phyloP scores from a whole-genome alignment of 1,140 invertebrate genomes.

The Drosophila kohkoa region DNA sequence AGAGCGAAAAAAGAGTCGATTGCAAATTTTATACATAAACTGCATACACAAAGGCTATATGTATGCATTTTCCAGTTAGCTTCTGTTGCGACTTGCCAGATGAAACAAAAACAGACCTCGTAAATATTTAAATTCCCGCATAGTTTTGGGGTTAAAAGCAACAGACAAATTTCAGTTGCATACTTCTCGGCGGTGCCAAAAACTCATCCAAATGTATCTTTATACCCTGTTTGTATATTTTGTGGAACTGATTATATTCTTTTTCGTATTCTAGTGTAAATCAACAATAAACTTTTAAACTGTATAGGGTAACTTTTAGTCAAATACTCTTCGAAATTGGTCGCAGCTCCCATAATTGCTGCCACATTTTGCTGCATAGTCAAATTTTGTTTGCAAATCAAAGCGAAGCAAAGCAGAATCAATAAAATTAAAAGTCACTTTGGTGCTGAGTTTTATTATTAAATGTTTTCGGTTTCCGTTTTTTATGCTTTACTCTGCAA shows the following conservation, averaged over 20 bases:
- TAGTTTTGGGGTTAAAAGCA: conserved; percentile 44
- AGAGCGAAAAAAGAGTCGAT: neutral
- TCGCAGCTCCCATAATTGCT: conserved; percentile 5
- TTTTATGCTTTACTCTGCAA: neutral
- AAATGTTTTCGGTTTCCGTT: conserved; percentile 16
- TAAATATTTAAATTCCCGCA: conserved; percentile 48
- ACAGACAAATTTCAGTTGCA: conserved; percentile 35
- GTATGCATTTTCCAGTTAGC: neutral
- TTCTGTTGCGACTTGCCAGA: conserved; percentile 19
- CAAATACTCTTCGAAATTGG: neutral
- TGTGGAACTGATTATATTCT: neutral
- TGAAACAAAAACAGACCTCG: conserved; percentile 10
- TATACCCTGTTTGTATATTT: neutral
- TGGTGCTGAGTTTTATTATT: conserved; percentile 18
- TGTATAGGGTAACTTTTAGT: neutral
- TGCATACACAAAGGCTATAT: neutral
- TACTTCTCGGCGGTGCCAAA: conserved; percentile 38
- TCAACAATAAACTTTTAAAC: neutral
- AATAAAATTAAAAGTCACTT: conserved; percentile 42
- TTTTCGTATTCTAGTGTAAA: neutral
- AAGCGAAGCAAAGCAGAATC: conserved; percentile 24
- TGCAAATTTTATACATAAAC: conserved; percentile 19
- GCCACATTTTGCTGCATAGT: conserved; percentile 20
- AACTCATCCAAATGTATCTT: neutral
- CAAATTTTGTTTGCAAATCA: conserved; percentile 32